phyloP scores from a whole-genome alignment of 2,888 invertebrate species.

The Odontocolon sp. region DNA sequence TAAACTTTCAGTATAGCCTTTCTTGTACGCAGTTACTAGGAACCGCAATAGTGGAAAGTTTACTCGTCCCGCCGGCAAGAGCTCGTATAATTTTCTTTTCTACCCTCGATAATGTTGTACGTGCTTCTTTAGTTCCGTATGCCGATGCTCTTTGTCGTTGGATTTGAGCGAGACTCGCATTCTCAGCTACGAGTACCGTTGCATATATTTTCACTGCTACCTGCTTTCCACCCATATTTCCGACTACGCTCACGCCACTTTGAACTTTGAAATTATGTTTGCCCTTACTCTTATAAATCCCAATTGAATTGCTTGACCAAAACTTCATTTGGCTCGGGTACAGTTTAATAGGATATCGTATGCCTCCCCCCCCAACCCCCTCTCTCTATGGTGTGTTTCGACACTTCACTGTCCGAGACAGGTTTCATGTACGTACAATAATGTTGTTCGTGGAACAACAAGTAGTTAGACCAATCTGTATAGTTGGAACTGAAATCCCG shows the following conservation, averaged over 20 bases:
- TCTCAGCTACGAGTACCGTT: no score
- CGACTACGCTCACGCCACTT: neutral
- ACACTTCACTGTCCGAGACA: constrained; percentile 2
- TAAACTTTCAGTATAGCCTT: constrained; percentile 57
- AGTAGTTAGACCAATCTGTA: constrained; percentile 21
- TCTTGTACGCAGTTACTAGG: constrained; percentile 51
- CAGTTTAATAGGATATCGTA: constrained; percentile 18
- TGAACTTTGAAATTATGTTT: constrained; percentile 13
- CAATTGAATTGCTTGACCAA: neutral
- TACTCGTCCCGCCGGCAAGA: constrained; percentile 11
- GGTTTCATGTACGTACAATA: constrained; percentile 9
- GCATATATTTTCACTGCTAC: no score
- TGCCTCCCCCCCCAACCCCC: neutral
- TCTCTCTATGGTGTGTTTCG: no score
- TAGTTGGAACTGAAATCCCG: constrained; percentile 9
- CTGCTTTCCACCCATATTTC: neutral
- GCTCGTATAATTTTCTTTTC: constrained; percentile 42
- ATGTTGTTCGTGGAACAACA: constrained; percentile 36
- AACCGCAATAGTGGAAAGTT: constrained; percentile 52
- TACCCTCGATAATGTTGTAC: constrained; percentile 17
- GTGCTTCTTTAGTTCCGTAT: no score
- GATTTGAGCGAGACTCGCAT: neutral
- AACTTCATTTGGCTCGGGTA: constrained; percentile 27
- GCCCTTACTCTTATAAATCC: neutral
- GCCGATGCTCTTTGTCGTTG: constrained; percentile 20